Conservation (phyloP, 2,797 vertebrate species). For the Xiphorhynchus erythropygius region DNA sequence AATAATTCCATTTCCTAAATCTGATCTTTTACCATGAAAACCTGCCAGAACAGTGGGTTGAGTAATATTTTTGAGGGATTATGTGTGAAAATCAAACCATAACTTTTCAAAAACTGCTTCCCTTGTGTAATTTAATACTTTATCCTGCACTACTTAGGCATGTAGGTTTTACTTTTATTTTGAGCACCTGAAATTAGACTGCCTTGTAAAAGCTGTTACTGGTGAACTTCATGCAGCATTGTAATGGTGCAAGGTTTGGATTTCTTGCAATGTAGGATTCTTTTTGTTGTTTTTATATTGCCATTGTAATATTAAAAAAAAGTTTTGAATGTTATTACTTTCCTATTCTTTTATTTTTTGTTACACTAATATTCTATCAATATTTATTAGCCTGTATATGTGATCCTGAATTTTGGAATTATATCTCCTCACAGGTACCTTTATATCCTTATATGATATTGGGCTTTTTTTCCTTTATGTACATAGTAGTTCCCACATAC, state of each 20-base stretch:
- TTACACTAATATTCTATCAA: not conserved
- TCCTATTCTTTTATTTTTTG: not conserved
- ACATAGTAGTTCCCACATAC: not conserved
- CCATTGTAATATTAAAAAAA: not conserved
- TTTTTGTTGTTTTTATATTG: not conserved
- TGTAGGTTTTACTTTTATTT: not conserved
- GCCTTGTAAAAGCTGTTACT: not conserved
- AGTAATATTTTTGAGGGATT: not conserved
- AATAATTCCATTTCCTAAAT: slow-evolving; percentile 9
- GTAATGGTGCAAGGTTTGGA: not conserved
- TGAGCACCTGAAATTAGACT: not conserved
- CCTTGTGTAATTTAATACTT: not conserved
- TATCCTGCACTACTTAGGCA: not conserved
- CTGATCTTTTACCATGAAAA: not conserved
- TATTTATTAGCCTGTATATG: not conserved
- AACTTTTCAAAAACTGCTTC: not conserved
- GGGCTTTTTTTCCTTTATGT: not conserved
- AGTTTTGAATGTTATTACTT: not conserved
- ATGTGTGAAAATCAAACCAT: not conserved
- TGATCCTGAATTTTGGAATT: not conserved
- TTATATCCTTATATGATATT: not conserved
- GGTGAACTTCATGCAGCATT: not conserved
- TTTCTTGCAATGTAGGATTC: not conserved
- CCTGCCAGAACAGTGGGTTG: not conserved
- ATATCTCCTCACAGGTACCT: not conserved